A percentile compares a stretch with the other conserved stretches of the same genome.
phyloP scores from a whole-genome alignment of 1,140 invertebrate species.

The Cotesia vestalis region DNA sequence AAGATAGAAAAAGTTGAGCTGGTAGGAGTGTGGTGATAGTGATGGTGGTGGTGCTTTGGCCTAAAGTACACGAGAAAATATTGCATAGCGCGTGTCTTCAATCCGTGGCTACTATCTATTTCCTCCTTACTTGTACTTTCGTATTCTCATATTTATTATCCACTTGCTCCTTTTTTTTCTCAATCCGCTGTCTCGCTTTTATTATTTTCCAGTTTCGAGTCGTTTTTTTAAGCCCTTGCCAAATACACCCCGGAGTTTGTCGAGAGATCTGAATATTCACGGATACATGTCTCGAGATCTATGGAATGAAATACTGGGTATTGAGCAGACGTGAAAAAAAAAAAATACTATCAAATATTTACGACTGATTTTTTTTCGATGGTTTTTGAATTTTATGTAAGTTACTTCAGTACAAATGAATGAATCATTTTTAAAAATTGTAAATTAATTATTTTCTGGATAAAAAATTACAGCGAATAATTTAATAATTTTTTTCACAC shows the following conservation, averaged over 20 bases:
- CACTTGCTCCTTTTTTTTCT: constrained; percentile 1
- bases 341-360: too few relatives aligned
- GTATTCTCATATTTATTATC: constrained; percentile 18
- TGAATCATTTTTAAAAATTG: too few relatives aligned
- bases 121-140: background rate
- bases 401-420: too few relatives aligned
- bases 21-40: too few relatives aligned
- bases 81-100: constrained; percentile 47
- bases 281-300: background rate
- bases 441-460: too few relatives aligned
- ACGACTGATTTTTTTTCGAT: too few relatives aligned
- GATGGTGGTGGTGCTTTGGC: constrained; percentile 16
- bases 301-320: too few relatives aligned
- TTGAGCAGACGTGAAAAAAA: too few relatives aligned
- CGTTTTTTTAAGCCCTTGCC: background rate
- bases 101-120: constrained; percentile 44
- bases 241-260: constrained; percentile 9
- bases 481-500: too few relatives aligned
- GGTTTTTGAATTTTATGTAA: too few relatives aligned
- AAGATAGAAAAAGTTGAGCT: too few relatives aligned
- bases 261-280: constrained; percentile 25
- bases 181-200: constrained; percentile 13
- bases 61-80: constrained; percentile 55
- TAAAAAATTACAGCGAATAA: too few relatives aligned
- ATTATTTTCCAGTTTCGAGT: constrained; percentile 5